These are phyloP conservation scores for Leptocoma aspasia DNA, from an alignment of 2,113 vertebrate genomes.

Conservation along the genomic window DNA sequence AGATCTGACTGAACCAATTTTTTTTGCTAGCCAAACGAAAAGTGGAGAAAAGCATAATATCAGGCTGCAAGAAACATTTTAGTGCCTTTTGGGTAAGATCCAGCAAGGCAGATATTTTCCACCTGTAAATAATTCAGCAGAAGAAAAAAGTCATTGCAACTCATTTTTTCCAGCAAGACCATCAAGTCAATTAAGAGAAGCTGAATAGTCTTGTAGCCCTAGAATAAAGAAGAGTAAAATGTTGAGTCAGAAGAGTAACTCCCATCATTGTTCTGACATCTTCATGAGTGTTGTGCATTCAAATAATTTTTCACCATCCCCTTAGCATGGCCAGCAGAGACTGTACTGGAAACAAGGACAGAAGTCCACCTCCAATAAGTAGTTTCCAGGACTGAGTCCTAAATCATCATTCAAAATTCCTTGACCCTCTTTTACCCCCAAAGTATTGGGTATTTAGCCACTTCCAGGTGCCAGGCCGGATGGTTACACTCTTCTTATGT, in stretches of 20 bases:
- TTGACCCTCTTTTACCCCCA: neutral
- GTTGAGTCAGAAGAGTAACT: neutral
- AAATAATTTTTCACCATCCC: neutral
- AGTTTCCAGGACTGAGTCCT: neutral
- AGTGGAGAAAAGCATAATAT: neutral
- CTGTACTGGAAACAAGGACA: neutral
- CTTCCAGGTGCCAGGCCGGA: neutral
- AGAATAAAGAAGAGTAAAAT: constrained; percentile 5
- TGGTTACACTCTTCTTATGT: neutral
- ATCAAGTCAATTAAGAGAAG: constrained; percentile 39
- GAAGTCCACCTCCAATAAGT: neutral
- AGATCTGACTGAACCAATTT: neutral
- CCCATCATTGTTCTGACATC: neutral
- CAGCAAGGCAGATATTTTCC: constrained; percentile 43
- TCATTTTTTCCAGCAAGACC: constrained; percentile 44
- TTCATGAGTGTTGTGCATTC: neutral
- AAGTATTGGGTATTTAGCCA: neutral
- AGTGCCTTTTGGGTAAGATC: constrained; percentile 38
- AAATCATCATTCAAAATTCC: neutral
- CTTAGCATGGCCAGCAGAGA: neutral
- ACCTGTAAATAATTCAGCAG: constrained; percentile 66
- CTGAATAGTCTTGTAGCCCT: neutral
- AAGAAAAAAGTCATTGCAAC: constrained; percentile 4
- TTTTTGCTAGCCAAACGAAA: constrained; percentile 16
- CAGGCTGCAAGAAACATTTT: constrained; percentile 2